A percentile compares a stretch with the other conserved stretches of the same genome.
Conservation (phyloP, 2,113 vertebrate species). For the Agapornis roseicollis region DNA sequence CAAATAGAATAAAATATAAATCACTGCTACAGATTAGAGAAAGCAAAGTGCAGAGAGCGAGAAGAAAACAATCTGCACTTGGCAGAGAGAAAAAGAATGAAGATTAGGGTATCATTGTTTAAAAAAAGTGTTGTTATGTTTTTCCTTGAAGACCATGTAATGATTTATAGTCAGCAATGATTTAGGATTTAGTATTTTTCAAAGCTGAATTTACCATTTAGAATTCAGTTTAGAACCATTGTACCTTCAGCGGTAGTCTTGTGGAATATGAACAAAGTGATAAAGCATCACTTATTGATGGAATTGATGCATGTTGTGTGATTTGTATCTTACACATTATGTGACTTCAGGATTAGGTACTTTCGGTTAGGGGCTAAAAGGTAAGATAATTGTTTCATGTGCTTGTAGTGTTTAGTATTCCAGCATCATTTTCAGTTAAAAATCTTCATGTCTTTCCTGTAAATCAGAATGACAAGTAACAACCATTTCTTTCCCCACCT, state of each 20-base stretch:
- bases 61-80: background rate
- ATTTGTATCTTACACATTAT: background rate
- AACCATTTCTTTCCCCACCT: background rate
- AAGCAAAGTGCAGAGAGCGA: background rate
- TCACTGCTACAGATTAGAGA: accelerated
- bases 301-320: background rate
- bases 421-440: background rate
- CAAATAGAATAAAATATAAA: background rate
- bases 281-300: background rate
- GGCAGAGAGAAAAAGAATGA: background rate
- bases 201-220: background rate
- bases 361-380: background rate
- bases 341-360: background rate
- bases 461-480: background rate
- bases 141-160: background rate
- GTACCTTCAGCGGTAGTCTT: background rate
- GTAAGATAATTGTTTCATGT: background rate
- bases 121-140: background rate
- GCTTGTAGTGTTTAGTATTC: background rate
- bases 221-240: background rate
- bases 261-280: background rate
- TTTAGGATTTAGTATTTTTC: background rate
- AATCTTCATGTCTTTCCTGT: background rate
- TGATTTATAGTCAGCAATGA: background rate
- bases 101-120: background rate